Conservation (phyloP, 1,140 invertebrate species). For the Drosophila bipectinata region DNA sequence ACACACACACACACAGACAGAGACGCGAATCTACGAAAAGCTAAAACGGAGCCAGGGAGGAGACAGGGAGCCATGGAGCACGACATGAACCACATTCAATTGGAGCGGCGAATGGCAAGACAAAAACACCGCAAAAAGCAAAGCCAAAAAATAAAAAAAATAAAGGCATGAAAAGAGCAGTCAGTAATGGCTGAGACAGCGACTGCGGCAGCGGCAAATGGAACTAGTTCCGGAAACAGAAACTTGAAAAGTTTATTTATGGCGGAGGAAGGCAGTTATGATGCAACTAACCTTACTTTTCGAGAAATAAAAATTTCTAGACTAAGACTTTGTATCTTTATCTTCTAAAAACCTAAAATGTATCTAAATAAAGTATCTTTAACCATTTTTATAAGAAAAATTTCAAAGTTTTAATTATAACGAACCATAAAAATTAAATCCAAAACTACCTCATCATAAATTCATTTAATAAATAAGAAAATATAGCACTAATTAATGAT, state of each 20-base stretch:
- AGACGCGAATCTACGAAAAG: slow-evolving; percentile 40
- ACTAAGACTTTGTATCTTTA: no score
- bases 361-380: no score
- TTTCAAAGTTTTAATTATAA: no score
- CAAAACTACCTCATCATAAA: not conserved
- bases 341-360: no score
- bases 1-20: slow-evolving; percentile 8
- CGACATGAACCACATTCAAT: slow-evolving; percentile 64
- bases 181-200: not conserved
- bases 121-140: slow-evolving; percentile 61
- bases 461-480: not conserved
- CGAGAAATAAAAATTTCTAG: no score
- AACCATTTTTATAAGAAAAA: no score
- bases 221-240: slow-evolving; percentile 40
- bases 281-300: not conserved
- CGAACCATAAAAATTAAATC: no score
- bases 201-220: not conserved
- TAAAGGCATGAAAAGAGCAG: slow-evolving; percentile 4
- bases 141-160: slow-evolving; percentile 33
- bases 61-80: slow-evolving; percentile 21
- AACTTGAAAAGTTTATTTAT: not conserved
- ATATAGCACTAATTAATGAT: not conserved
- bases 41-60: slow-evolving; percentile 30
- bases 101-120: slow-evolving; percentile 67
- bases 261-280: not conserved